Conservation (phyloP, 2,113 vertebrate species). For the Scomber scombrus region DNA sequence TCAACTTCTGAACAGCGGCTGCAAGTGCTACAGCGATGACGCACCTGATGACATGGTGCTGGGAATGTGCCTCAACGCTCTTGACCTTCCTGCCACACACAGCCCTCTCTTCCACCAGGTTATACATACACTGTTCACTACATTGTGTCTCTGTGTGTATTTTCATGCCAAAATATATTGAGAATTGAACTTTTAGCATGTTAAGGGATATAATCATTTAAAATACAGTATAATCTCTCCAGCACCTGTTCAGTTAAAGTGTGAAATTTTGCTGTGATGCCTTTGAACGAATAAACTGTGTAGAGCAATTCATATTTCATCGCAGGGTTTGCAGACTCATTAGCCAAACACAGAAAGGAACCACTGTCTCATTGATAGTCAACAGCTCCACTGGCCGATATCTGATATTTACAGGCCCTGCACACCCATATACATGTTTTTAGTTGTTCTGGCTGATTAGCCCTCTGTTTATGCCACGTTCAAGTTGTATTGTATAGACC, state of each 20-base stretch:
- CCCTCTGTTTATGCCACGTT: background rate
- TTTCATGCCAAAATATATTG: background rate
- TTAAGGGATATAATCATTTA: background rate
- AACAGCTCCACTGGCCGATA: background rate
- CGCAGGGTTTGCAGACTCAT: slow-evolving; percentile 23
- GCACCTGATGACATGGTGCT: slow-evolving; percentile 98
- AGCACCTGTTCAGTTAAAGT: background rate
- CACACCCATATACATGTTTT: background rate
- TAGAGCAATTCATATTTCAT: background rate
- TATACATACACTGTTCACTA: slow-evolving; percentile 4
- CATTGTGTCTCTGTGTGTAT: background rate
- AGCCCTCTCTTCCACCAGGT: slow-evolving; percentile 97
- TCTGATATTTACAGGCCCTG: slow-evolving; percentile 25
- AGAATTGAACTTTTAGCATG: background rate
- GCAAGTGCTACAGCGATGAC: slow-evolving; percentile 94
- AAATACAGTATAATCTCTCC: background rate
- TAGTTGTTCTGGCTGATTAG: background rate
- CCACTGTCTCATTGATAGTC: background rate
- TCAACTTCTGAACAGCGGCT: slow-evolving; percentile 90
- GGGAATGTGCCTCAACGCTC: slow-evolving; percentile 96
- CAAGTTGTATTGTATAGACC: slow-evolving; percentile 1
- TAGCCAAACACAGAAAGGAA: background rate
- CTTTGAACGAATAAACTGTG: slow-evolving; percentile 2
- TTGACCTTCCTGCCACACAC: slow-evolving; percentile 93
- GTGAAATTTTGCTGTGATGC: background rate